Conservation (phyloP, 2,113 vertebrate species). For the Chiloscyllium plagiosum region DNA sequence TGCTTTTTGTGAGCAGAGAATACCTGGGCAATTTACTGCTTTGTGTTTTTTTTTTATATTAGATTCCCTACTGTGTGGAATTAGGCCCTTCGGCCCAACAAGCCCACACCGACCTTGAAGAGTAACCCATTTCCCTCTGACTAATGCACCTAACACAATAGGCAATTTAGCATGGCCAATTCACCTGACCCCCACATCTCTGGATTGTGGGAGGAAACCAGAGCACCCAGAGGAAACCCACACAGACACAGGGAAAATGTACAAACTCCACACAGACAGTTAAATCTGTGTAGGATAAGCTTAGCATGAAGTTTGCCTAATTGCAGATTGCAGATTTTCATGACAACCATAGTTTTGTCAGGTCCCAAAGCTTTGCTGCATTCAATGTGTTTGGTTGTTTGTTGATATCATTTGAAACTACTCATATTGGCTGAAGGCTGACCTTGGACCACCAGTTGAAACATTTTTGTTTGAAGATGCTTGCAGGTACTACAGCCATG, state of each 20-base stretch:
- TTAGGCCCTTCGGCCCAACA: too few relatives aligned
- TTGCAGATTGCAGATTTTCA: neutral
- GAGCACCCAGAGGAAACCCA: too few relatives aligned
- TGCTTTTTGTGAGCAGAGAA: neutral
- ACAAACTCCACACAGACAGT: too few relatives aligned
- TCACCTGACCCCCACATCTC: too few relatives aligned
- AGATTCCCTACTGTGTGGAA: too few relatives aligned
- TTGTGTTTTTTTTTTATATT: neutral
- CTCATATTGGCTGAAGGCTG: neutral
- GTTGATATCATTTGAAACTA: neutral
- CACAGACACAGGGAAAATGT: too few relatives aligned
- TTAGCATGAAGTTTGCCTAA: neutral
- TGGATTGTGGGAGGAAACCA: too few relatives aligned
- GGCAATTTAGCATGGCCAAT: too few relatives aligned
- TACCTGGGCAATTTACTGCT: neutral
- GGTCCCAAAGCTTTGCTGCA: neutral
- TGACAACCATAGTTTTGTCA: neutral
- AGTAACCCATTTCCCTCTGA: too few relatives aligned
- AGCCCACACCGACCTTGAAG: too few relatives aligned
- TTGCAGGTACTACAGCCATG: neutral
- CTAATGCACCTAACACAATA: too few relatives aligned
- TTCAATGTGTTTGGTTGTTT: neutral
- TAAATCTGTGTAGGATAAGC: neutral
- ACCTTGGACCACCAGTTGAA: neutral
- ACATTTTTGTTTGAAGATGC: neutral